phyloP scores from a whole-genome alignment of 2,113 vertebrate species.

The Oreochromis niloticus region DNA sequence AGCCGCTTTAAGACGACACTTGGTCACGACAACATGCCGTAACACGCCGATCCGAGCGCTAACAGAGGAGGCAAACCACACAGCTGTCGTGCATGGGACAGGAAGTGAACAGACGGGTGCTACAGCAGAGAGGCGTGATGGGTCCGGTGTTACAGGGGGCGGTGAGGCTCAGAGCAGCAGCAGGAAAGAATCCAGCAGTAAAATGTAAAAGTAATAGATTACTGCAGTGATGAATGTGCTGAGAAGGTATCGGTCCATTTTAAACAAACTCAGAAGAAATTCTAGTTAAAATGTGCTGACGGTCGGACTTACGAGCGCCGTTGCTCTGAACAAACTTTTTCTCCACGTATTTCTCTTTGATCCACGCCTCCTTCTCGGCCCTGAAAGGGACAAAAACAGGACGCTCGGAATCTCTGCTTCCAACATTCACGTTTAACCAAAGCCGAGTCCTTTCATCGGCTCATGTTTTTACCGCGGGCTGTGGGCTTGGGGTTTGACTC shows the following conservation, averaged over 20 bases:
- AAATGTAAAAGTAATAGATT: not conserved
- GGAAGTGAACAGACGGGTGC: not conserved
- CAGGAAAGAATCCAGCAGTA: not conserved
- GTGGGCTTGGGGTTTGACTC: constrained; percentile 46
- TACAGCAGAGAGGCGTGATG: not conserved
- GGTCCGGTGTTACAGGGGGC: not conserved
- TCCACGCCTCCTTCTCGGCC: constrained; percentile 69
- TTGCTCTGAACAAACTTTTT: constrained; percentile 57
- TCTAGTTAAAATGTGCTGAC: not conserved
- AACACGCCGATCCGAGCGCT: not conserved
- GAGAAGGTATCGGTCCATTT: not conserved
- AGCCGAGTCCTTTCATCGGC: not conserved
- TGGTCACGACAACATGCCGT: fast-evolving
- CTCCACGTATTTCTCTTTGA: constrained; percentile 72
- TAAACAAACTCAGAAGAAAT: not conserved
- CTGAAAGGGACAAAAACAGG: constrained; percentile 21
- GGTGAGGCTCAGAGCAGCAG: not conserved
- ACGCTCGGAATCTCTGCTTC: not conserved
- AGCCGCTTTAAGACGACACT: not conserved
- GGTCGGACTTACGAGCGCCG: not conserved
- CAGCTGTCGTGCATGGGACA: not conserved
- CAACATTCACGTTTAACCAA: not conserved
- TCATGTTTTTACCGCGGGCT: constrained; percentile 38
- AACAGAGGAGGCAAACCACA: not conserved
- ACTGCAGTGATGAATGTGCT: not conserved